phyloP scores from a whole-genome alignment of 1,140 invertebrate genomes.

The Scaptomyza pallida region DNA sequence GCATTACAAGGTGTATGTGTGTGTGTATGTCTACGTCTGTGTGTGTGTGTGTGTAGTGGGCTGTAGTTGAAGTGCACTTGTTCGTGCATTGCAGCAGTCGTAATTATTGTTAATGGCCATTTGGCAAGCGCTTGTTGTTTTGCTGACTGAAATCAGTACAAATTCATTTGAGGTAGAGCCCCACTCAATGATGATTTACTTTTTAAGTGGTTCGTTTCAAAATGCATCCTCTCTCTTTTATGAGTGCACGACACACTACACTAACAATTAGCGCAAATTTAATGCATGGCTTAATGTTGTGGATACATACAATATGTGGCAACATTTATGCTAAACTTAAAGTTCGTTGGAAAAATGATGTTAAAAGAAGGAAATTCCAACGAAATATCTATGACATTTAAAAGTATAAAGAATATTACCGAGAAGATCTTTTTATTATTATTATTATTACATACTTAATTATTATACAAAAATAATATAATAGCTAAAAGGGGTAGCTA shows the following conservation, averaged over 20 bases:
- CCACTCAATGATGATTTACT: constrained; percentile 37
- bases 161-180: constrained; percentile 26
- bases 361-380: neutral
- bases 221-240: neutral
- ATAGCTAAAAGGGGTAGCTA: no score
- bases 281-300: neutral
- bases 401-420: no score
- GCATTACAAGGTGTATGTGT: no score
- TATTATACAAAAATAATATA: no score
- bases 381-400: no score
- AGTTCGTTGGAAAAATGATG: no score
- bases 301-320: neutral
- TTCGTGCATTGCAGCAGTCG: constrained; percentile 73
- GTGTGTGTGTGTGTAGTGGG: constrained; percentile 9
- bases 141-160: constrained; percentile 33
- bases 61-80: constrained; percentile 64
- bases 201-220: constrained; percentile 13
- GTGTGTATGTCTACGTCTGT: no score
- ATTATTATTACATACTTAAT: no score
- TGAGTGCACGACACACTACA: neutral
- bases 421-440: no score
- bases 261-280: constrained; percentile 10
- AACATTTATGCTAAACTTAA: no score
- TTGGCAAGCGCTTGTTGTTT: constrained; percentile 46
- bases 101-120: constrained; percentile 81